phyloP scores from a whole-genome alignment of 1,140 invertebrate species.

The Atta cephalotes region DNA sequence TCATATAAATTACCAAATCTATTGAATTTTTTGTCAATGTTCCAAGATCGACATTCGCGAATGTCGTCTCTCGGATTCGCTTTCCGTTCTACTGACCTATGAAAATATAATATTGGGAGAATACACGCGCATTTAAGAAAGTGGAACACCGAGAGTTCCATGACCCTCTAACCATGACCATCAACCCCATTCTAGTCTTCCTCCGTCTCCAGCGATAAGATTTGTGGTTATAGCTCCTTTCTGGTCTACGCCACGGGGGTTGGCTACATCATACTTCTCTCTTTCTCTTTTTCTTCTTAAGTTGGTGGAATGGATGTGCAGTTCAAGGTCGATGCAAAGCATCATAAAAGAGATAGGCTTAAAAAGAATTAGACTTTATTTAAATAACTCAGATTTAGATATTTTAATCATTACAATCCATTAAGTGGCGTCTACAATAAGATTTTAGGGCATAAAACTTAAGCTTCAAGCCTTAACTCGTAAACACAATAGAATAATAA shows the following conservation, averaged over 20 bases:
- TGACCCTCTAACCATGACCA: conserved; percentile 73
- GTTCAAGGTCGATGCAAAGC: conserved; percentile 43
- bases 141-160: conserved; percentile 60
- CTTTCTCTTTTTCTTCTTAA: conserved; percentile 45
- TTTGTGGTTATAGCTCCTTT: conserved; percentile 77
- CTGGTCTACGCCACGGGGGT: conserved; percentile 72
- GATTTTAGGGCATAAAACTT: too few species aligned
- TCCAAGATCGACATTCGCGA: neutral
- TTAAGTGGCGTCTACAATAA: too few species aligned
- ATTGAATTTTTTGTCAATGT: neutral
- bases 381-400: neutral
- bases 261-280: conserved; percentile 59
- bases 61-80: neutral
- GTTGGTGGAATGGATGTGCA: neutral
- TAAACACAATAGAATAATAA: too few species aligned
- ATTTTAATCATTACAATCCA: neutral
- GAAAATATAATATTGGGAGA: conserved; percentile 2
- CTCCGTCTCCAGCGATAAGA: conserved; percentile 71
- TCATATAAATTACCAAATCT: neutral
- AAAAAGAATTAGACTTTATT: neutral
- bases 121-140: conserved; percentile 64
- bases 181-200: conserved; percentile 62
- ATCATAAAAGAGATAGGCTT: neutral
- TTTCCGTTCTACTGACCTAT: conserved; percentile 64
- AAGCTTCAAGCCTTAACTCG: too few species aligned